These are phyloP conservation scores for Blomia tropicalis DNA, from an alignment of 2,888 invertebrate species.

Conservation along the genomic window DNA sequence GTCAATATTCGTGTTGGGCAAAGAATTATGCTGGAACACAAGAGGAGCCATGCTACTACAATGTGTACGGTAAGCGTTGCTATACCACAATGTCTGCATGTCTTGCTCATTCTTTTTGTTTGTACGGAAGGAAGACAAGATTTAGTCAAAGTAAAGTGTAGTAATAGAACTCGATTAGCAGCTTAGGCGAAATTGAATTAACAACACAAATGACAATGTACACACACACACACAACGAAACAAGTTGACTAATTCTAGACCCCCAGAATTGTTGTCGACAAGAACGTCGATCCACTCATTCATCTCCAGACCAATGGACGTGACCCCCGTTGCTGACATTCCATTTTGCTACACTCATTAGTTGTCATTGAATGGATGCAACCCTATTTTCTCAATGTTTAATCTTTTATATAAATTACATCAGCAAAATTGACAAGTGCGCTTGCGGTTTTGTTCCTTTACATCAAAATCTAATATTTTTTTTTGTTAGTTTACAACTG, in stretches of 20 bases:
- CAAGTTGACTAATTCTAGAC: background rate
- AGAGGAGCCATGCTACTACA: conserved; percentile 12
- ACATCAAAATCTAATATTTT: no score
- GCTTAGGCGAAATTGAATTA: background rate
- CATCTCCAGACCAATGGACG: no score
- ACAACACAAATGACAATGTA: background rate
- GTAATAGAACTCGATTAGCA: background rate
- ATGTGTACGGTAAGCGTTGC: conserved; percentile 4
- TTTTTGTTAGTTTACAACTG: no score
- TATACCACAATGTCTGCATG: no score
- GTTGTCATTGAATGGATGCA: background rate
- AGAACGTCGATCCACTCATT: no score
- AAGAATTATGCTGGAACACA: conserved; percentile 10
- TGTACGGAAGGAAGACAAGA: no score
- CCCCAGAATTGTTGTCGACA: no score
- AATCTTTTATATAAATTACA: conserved; percentile 3
- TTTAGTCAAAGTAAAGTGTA: no score
- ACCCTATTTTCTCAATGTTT: background rate
- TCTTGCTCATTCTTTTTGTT: no score
- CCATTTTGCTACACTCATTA: background rate
- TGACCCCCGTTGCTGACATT: background rate
- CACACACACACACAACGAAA: no score
- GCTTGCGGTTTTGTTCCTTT: no score
- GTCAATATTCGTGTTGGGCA: conserved; percentile 17
- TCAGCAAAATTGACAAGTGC: conserved; percentile 4